Evolutionary conservation across 2,888 invertebrate genomes (phyloP), one percentile per base, ranked within the genome.

Genomic region (Nomada lathburiana): DNA sequence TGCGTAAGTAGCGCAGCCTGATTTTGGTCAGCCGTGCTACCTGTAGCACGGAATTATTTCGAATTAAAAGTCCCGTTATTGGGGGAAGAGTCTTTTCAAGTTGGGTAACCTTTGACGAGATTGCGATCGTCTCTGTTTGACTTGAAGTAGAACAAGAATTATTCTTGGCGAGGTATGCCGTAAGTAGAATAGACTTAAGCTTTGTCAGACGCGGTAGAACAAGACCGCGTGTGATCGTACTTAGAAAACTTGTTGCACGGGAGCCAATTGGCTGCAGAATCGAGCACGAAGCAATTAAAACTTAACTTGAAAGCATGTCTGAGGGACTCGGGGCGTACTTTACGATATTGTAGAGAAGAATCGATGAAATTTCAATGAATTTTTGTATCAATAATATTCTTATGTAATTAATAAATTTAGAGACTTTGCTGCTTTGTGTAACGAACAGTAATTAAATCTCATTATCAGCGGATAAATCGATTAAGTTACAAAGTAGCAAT

Each of bases 211-310:
- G 47, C 10, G 16, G 26, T 29, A 26, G 53, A 76, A 62, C 26
- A 18, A 18, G 13, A 23, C 16, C 62, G 4, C 18, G 29, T 29
- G 20, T 16, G 47, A 13, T 47, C 71, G 26, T 57, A 60, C 18
- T 29, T 53, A 13, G 71, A 55, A 36, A 76, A 76, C 71, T 76
- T 76, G 76, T 47, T 71, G 71, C 62, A 55, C 47, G 13, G 29
- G 9, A 26, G 18, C 44, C 64, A 29, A 73, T 71, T 47, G 44
- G 23, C 36, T 11, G n/a, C 23, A 50, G 47, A 36, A 55, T 64
- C 23, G 47, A n/a, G 71, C 42, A 20, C 23, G 16, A 50, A 13
- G 36, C 76, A 64, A 71, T 76, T 71, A 57, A 71, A 76, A 76
- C 36, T 76, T 64, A 26, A 18, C 52, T n/a, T 20, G n/a, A 47